Base-by-base conservation (phyloP, 2,888 invertebrate genomes). In the Galeopsomyia nigrocyanea region DNA sequence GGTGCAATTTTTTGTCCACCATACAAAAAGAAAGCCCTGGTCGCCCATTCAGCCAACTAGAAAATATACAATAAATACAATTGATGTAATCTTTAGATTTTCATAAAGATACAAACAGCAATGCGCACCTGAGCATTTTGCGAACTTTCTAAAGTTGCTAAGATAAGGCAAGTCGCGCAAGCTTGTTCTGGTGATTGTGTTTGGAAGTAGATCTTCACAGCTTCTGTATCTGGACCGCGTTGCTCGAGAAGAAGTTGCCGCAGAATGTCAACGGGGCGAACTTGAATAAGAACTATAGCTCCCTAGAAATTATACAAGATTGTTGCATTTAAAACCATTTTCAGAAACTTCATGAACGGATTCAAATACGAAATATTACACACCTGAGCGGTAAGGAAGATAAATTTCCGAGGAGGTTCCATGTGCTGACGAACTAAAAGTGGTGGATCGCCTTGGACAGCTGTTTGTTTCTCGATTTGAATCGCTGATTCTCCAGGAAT, bases 21-120 rank as follows among this genome's bases (percentile, higher is more conserved):
- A 83, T 95, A 97, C 76, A 96, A 87, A 87, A 97, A 95, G 87
- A 97, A 96, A 0, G 97, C 96, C 79, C 95, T 91, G 0, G 95
- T 93, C 0, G 98, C 97, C 93, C 95, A 94, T 82, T 96, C 94
- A 62, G 93, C 91, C 1, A 91, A 86, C 88, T 90, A 82, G 46
- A 68, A 70, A 21, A 21, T 7, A 39, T 26, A 55, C 13, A 39
- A 21, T 51, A 61, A 51, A 46, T 53, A 51, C 14, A 14, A 55
- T 17, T 14, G 17, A 17, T 2, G 31, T 50, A 51, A 31, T 5
- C 49, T 49, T 66, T 16, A 60, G 53, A 49, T 47, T 61, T 19
- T 3, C 3, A 47, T 46, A 63, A 51, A 10, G 13, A 31, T 55
- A 14, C 21, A 64, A 39, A 31, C 21, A 62, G 22, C 14, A 49